Evolutionary conservation across 2,888 invertebrate genomes (phyloP).

Genomic region (Atethmia centrago): DNA sequence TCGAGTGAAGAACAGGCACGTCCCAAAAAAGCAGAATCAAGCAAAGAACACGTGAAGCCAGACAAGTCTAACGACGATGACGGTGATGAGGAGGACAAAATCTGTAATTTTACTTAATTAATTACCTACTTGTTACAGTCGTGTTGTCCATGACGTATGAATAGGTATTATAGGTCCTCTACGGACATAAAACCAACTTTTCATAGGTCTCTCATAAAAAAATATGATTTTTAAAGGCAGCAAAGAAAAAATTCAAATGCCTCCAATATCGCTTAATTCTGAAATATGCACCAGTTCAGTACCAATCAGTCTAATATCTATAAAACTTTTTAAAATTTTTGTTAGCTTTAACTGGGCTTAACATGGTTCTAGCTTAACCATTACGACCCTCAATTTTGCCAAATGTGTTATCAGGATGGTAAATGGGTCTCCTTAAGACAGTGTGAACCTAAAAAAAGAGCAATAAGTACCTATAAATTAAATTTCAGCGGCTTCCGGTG

Average conservation of each 20-base stretch:
- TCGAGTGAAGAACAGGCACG: conserved; percentile 65
- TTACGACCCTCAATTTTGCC: background rate
- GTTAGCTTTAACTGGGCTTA: background rate
- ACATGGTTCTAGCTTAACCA: background rate
- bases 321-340: background rate
- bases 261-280: background rate
- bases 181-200: background rate
- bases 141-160: background rate
- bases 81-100: conserved; percentile 61
- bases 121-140: background rate
- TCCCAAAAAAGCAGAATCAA: conserved; percentile 49
- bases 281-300: background rate
- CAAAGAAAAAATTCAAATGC: too few species aligned
- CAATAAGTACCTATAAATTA: background rate
- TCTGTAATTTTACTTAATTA: conserved; percentile 21
- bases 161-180: background rate
- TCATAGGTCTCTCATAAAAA: background rate
- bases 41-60: conserved; percentile 54
- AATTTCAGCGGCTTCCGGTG: conserved; percentile 66
- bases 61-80: conserved; percentile 54
- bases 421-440: background rate
- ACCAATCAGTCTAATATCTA: too few species aligned
- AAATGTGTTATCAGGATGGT: background rate
- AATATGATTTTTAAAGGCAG: background rate
- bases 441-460: background rate